Conservation (phyloP, 2,113 vertebrate genomes). For the Aythya baeri region DNA sequence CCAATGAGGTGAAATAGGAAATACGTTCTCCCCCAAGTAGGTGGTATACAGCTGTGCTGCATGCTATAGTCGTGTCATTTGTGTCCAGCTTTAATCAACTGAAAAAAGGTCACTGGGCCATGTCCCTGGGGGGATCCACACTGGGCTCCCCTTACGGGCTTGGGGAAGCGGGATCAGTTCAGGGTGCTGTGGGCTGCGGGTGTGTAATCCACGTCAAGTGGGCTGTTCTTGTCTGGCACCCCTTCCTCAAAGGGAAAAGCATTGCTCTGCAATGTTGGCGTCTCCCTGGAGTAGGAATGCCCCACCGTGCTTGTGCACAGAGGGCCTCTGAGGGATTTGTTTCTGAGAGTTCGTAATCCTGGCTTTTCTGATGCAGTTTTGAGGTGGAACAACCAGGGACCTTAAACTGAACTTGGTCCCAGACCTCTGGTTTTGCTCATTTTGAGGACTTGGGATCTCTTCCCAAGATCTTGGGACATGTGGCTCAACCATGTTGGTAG, state of each 20-base stretch:
- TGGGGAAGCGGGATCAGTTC: neutral
- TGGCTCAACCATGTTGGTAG: neutral
- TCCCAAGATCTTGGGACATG: neutral
- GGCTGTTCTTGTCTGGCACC: neutral
- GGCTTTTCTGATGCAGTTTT: neutral
- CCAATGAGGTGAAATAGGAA: neutral
- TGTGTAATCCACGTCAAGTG: fast-evolving
- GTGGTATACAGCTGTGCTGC: fast-evolving
- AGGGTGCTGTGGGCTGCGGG: fast-evolving
- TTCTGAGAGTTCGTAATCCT: neutral
- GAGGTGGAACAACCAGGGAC: neutral
- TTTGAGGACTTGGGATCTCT: neutral
- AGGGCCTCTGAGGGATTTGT: neutral
- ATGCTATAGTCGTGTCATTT: neutral
- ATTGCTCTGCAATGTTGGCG: neutral
- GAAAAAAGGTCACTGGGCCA: neutral
- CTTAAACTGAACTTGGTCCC: neutral
- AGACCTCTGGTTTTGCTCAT: neutral
- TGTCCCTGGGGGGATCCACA: too few relatives aligned
- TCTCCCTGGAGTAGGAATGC: neutral
- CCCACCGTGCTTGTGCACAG: fast-evolving
- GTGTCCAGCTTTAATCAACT: neutral
- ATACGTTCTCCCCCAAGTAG: neutral
- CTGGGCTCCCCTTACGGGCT: neutral
- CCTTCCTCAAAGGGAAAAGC: neutral